These are phyloP conservation scores for Hydropsyche betteni DNA, from an alignment of 2,888 invertebrate species.

Conservation along the genomic window DNA sequence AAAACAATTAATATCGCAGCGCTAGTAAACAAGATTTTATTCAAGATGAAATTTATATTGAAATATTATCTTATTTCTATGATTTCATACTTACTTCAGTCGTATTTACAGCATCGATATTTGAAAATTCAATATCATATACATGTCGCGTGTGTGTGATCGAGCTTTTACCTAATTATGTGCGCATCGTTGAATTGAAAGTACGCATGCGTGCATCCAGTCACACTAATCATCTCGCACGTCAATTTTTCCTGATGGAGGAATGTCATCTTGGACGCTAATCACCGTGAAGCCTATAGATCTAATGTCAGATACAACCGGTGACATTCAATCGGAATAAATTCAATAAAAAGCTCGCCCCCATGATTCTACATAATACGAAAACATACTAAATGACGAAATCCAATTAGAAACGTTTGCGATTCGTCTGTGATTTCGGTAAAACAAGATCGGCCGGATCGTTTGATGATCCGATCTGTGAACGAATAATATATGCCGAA, in stretches of 20 bases:
- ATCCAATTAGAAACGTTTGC: too few relatives aligned
- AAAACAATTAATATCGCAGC: too few relatives aligned
- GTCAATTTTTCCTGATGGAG: slow-evolving; percentile 29
- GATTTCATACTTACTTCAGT: too few relatives aligned
- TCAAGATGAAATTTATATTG: too few relatives aligned
- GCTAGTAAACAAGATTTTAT: too few relatives aligned
- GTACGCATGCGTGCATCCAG: slow-evolving; percentile 25
- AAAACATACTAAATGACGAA: too few relatives aligned
- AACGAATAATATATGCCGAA: too few relatives aligned
- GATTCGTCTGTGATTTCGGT: too few relatives aligned
- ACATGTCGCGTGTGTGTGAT: neutral
- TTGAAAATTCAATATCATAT: neutral
- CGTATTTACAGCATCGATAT: neutral
- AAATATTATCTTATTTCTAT: too few relatives aligned
- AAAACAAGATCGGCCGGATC: slow-evolving; percentile 8
- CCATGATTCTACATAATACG: neutral
- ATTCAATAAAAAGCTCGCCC: slow-evolving; percentile 3
- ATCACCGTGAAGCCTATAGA: slow-evolving; percentile 40
- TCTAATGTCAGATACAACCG: neutral
- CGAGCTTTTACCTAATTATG: neutral
- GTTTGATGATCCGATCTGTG: slow-evolving; percentile 11
- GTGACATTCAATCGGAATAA: slow-evolving; percentile 18
- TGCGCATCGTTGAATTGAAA: neutral
- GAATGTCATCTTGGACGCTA: slow-evolving; percentile 38
- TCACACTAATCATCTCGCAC: slow-evolving; percentile 24